Evolutionary conservation across 2,888 invertebrate genomes (phyloP), one percentile per base, ranked within the genome.

Genomic region (Hirtodrosophila alboralis): DNA sequence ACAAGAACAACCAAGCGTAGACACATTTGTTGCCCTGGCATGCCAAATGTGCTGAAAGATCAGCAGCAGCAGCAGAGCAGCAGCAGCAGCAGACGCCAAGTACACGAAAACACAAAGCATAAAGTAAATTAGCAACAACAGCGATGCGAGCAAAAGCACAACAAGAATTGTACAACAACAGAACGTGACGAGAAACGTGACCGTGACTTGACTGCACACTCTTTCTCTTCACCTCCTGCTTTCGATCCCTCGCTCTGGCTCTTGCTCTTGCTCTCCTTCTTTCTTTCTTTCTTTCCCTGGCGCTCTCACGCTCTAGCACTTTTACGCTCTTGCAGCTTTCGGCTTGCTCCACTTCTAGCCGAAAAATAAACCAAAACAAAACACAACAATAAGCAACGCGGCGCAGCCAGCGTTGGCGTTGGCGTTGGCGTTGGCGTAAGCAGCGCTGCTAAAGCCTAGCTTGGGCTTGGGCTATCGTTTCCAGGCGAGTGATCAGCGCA

Each of bases 181-280:
- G 80, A 81, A 81, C 81, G 81, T 81, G 81, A 83, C 76, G 62
- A 57, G 67, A 81, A 84, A 84, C 81, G 81, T 83, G 81, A 83
- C 81, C 84, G 74, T 83, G 81, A 84, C 81, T 83, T 69, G 62
- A 61, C 38, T 56, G 57, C 49, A 43, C 43, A 60, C 58, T 23
- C 33, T 21, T 13, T 2, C 7, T 4, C 18, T 41, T 57, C 38
- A 49, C 31, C 21, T 7, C 34, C 5, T 16, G 8, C 18, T 23
- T 23, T 27, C 45, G 3, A 18, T n/a, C 26, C 27, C 12, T 7
- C 8, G 6, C 33, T 34, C 45, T n/a, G n/a, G n/a, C n/a, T 28
- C 30, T 33, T 26, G 10, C 52, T 41, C 45, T 18, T n/a, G n/a
- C 45, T 47, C 21, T n/a, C 54, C 12, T 34, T 44, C 33, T 13